phyloP scores from a whole-genome alignment of 2,888 invertebrate species.

The Plusia festucae region DNA sequence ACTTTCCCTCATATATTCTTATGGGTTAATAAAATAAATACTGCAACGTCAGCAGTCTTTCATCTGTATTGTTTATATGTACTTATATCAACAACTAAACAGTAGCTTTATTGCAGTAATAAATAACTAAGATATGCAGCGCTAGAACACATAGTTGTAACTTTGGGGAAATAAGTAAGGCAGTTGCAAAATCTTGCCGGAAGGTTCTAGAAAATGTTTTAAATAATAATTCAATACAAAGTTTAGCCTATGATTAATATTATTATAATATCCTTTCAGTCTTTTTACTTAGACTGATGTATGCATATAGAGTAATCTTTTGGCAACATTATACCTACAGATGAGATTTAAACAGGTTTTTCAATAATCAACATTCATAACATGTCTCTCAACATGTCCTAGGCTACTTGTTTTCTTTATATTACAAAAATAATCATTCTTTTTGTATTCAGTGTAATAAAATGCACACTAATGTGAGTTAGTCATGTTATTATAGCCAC shows the following conservation, averaged over 20 bases:
- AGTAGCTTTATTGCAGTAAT: too few species aligned
- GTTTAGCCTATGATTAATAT: neutral
- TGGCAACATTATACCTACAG: neutral
- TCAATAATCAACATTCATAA: neutral
- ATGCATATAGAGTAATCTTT: too few species aligned
- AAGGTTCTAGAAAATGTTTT: neutral
- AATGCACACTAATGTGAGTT: conserved; percentile 33
- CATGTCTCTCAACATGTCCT: neutral
- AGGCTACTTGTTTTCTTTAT: neutral
- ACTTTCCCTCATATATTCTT: too few species aligned
- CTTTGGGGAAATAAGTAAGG: too few species aligned
- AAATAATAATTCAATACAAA: neutral
- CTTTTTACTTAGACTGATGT: neutral
- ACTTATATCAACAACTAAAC: too few species aligned
- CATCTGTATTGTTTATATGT: too few species aligned
- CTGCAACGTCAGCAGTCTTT: too few species aligned
- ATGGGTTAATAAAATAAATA: too few species aligned
- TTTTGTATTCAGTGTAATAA: conserved; percentile 2
- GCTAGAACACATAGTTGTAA: too few species aligned
- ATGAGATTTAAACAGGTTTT: neutral
- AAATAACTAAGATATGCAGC: too few species aligned
- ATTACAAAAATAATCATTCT: neutral
- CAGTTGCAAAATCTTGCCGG: too few species aligned
- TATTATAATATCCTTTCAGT: neutral
- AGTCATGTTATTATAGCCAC: conserved; percentile 32